phyloP scores from a whole-genome alignment of 2,888 invertebrate species.

The Polyommatus icarus region DNA sequence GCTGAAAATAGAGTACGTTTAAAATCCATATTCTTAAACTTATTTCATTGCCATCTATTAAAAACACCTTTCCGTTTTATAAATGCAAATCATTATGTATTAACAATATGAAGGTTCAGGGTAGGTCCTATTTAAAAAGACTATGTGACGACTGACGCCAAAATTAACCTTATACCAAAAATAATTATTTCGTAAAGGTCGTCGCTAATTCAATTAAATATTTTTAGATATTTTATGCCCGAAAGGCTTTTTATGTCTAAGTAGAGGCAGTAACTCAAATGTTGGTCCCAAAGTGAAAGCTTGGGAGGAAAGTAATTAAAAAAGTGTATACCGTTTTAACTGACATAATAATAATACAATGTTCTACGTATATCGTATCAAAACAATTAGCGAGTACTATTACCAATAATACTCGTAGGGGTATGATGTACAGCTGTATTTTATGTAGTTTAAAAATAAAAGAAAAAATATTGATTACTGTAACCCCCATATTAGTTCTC shows the following conservation, averaged over 20 bases:
- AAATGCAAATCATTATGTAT: neutral
- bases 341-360: neutral
- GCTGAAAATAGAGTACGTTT: no score
- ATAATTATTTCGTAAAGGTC: neutral
- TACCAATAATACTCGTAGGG: no score
- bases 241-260: constrained; percentile 3
- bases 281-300: constrained; percentile 5
- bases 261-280: neutral
- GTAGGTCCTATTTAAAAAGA: constrained; percentile 7
- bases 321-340: neutral
- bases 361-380: neutral
- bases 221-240: neutral
- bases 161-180: constrained; percentile 15
- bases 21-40: neutral
- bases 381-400: no score
- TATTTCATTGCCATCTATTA: neutral
- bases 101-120: neutral
- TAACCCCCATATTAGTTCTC: no score
- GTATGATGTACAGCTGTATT: no score
- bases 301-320: neutral
- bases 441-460: no score
- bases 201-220: constrained; percentile 6
- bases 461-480: no score
- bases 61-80: neutral
- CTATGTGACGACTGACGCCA: constrained; percentile 4